Evolutionary conservation across 2,888 invertebrate genomes (phyloP), one percentile per base, ranked within the genome.

Genomic region (Trachelus tabidus): DNA sequence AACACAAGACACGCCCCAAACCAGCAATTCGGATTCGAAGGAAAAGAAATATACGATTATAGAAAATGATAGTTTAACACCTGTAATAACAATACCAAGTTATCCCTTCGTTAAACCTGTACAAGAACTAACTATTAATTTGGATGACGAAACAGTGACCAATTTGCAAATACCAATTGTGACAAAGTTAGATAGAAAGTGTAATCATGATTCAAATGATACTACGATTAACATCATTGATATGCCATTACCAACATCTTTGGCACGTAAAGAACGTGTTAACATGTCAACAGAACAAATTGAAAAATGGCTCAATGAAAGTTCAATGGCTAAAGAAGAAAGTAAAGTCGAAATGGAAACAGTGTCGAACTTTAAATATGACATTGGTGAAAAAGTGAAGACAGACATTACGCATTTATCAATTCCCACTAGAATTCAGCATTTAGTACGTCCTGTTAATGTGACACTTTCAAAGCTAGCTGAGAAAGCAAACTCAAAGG

Each of bases 251-350:
- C 81, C 87, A 75, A 86, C 92, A 1, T 90, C 90, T 31, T 89
- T 92, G 75, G 87, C 92, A 31, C 92, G 93, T 34, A 93, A 94
- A 87, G 94, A 94, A 31, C 94, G 94, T 86, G 94, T 95, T 0
- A 95, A 95, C 85, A 94, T 95, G 95, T 94, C 95, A 0, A 94
- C 94, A 68, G 95, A 95, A 85, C 94, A 94, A 89, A 95, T 95
- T 73, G 94, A 95, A 83, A 94, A 95, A 84, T 95, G 95, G 95
- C 84, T 94, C 11, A 92, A 92, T 78, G 94, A 94, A 83, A 93
- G 93, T 82, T 93, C 93, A 1, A 90, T 93, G 12, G 93, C 93
- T 79, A 93, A 93, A 35, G 90, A 91, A 77, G 88, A 88, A 15
- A 89, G 89, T 78, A 91, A 91, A 76, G 83, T 88, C 2, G 91